Base-by-base conservation (phyloP, 2,888 invertebrate genomes). In the Elegia similella region DNA sequence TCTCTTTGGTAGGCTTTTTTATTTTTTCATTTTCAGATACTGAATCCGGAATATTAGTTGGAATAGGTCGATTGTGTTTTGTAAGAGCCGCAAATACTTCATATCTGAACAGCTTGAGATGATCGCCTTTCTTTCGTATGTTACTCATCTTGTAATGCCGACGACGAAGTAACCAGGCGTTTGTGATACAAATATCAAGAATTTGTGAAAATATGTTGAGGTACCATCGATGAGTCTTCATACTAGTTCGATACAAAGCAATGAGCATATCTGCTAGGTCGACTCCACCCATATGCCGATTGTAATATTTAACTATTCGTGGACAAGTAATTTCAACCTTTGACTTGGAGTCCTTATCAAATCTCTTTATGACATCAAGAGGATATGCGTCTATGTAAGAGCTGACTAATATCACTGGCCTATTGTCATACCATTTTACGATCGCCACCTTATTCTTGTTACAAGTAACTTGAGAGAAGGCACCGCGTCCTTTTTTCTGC, bases 1-100 rank as follows among this genome's bases (percentile, higher is more conserved):
- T 57, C 42, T 59, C 59, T 42, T 59, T 7, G 47, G 55, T 43
- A 32, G 60, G 59, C 50, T 57, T 60, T 44, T 59, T 58, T 52
- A 52, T 56, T 55, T 55, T 58, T 23, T 47, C 29, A 6, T 23
- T 29, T 29, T 47, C 47, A n/a, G 47, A 10, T n/a, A 47, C 44
- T 30, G 30, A 30, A 30, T 30, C 30, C 30, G 30, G 30, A 30
- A 30, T 30, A 30, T 30, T 30, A 6, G 30, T 30, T 30, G 30
- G 7, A 30, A 30, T 30, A 30, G 30, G 7, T 30, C 30, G 30
- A 30, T 30, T 30, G 30, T 30, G 30, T 30, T 30, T 30, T 30
- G 30, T 30, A 30, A 30, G 30, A 30, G 30, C 30, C 30, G 30
- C 30, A 30, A 30, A 30, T 30, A 30, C 30, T 30, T 30, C 30